Conservation (phyloP, 64 coral and sea anemone species). For the Acropora tenuis region DNA sequence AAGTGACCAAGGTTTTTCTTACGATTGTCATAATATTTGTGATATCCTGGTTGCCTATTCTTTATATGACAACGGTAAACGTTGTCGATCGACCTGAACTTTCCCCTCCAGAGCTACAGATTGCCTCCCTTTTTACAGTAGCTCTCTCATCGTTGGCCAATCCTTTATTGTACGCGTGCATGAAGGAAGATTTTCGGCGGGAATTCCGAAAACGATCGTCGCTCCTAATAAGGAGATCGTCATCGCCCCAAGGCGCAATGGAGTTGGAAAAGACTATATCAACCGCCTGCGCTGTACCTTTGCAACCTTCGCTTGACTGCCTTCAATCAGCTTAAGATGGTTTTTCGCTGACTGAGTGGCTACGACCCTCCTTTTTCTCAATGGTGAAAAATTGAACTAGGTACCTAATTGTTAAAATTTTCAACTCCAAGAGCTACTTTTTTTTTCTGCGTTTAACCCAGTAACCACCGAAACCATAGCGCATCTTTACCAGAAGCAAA, state of each 20-base stretch:
- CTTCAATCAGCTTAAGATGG: not conserved
- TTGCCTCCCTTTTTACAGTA: conserved; percentile 1
- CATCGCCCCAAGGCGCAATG: not conserved
- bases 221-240: not conserved
- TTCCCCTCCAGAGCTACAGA: not conserved
- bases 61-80: conserved; percentile 40
- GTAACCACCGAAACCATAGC: no score
- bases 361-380: no score
- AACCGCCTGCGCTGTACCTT: not conserved
- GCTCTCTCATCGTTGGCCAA: conserved; percentile 23
- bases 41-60: conserved; percentile 31
- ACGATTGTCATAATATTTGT: conserved; percentile 43
- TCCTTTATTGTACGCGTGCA: conserved; percentile 37
- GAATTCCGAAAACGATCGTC: not conserved
- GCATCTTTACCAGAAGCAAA: no score
- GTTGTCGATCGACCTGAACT: not conserved
- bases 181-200: conserved; percentile 25
- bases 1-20: conserved; percentile 22
- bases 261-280: not conserved
- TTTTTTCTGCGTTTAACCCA: no score
- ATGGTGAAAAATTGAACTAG: no score
- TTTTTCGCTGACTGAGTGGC: no score
- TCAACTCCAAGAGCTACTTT: no score
- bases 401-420: no score
- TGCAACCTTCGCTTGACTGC: not conserved